phyloP scores from a whole-genome alignment of 2,113 vertebrate species.

The Gracilinanus agilis region DNA sequence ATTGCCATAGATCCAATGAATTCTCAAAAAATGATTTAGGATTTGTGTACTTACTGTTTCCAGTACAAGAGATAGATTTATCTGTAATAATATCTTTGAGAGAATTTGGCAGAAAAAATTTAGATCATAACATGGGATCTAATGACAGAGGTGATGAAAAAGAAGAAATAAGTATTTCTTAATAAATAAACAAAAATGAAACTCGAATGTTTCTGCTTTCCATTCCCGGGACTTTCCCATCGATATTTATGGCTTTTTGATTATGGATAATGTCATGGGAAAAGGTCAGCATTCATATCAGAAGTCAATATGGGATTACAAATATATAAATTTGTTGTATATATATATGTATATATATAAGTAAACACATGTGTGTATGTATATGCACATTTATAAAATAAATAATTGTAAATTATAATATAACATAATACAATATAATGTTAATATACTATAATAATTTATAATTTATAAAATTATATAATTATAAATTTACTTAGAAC shows the following conservation, averaged over 20 bases:
- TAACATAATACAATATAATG: too few relatives aligned
- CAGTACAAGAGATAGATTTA: background rate
- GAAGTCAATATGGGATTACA: background rate
- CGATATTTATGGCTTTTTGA: background rate
- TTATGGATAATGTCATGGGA: background rate
- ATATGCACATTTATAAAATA: too few relatives aligned
- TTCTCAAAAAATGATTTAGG: background rate
- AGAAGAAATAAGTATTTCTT: background rate
- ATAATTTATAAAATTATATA: constrained; percentile 49
- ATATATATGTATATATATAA: too few relatives aligned
- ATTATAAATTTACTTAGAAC: constrained; percentile 51
- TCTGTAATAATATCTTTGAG: background rate
- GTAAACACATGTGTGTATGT: too few relatives aligned
- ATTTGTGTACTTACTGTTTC: background rate
- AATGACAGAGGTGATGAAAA: background rate
- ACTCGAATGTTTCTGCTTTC: background rate
- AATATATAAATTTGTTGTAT: too few relatives aligned
- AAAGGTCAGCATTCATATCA: too few relatives aligned
- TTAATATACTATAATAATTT: too few relatives aligned
- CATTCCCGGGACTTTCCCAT: background rate
- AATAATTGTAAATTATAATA: too few relatives aligned
- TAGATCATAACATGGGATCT: background rate
- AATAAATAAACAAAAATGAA: background rate
- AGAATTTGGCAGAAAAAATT: background rate
- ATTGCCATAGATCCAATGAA: background rate